Percentiles rank a stretch among this genome's conserved stretches.
phyloP scores from a whole-genome alignment of 2,888 invertebrate species.

The Chrysolina haemoptera region DNA sequence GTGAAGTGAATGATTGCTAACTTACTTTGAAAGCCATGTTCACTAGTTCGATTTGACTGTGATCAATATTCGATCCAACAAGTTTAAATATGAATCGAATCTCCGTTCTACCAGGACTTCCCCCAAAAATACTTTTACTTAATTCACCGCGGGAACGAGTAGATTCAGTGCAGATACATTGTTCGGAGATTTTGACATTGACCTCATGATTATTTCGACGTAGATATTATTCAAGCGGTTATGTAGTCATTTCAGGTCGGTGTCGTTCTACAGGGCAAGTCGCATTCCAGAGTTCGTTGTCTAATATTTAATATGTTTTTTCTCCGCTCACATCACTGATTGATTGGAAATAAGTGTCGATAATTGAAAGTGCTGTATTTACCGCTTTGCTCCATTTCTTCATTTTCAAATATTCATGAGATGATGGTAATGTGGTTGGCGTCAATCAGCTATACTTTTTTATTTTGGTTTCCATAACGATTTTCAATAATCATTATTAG shows the following conservation, averaged over 20 bases:
- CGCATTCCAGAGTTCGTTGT: no score
- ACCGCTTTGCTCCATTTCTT: no score
- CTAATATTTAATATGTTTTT: no score
- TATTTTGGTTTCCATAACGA: no score
- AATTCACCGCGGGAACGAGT: background rate
- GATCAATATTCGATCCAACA: background rate
- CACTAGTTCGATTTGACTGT: slow-evolving; percentile 9
- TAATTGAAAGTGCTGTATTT: no score
- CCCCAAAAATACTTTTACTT: slow-evolving; percentile 11
- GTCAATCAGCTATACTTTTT: no score
- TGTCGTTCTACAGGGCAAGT: background rate
- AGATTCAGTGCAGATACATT: background rate
- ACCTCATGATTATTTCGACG: background rate
- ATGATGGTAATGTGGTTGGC: no score
- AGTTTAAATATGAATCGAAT: slow-evolving; percentile 21
- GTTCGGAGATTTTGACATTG: background rate
- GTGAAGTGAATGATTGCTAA: slow-evolving; percentile 25
- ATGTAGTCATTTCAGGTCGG: background rate
- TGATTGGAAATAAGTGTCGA: no score
- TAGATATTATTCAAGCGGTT: background rate
- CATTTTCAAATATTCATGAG: no score
- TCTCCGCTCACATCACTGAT: no score
- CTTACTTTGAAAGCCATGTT: slow-evolving; percentile 61
- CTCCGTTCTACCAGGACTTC: background rate
- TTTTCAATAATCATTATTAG: no score